These are phyloP conservation scores for Aphaenogaster rudis DNA, from an alignment of 1,140 invertebrate species.

Conservation along the genomic window DNA sequence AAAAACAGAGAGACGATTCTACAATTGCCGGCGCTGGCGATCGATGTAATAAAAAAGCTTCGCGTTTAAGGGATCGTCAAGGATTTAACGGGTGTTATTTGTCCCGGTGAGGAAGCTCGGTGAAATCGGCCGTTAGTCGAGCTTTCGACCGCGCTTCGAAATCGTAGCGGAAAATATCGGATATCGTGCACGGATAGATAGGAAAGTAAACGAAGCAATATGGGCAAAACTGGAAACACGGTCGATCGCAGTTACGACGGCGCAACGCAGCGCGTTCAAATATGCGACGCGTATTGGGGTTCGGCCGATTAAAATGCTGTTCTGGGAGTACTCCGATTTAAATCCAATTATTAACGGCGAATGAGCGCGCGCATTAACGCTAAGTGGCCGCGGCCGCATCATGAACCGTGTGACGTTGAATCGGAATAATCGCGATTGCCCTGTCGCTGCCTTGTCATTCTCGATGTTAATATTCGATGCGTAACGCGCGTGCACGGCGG, in stretches of 20 bases:
- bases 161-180: slow-evolving; percentile 50
- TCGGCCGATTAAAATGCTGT: slow-evolving; percentile 56
- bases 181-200: slow-evolving; percentile 43
- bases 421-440: slow-evolving; percentile 72
- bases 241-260: slow-evolving; percentile 29
- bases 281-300: slow-evolving; percentile 25
- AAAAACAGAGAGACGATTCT: slow-evolving; percentile 33
- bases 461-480: slow-evolving; percentile 34
- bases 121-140: slow-evolving; percentile 42
- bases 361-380: slow-evolving; percentile 49
- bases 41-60: slow-evolving; percentile 25
- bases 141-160: slow-evolving; percentile 24
- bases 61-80: slow-evolving; percentile 32
- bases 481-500: neutral
- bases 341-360: slow-evolving; percentile 69
- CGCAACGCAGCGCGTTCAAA: slow-evolving; percentile 25
- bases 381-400: slow-evolving; percentile 65
- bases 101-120: slow-evolving; percentile 20
- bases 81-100: slow-evolving; percentile 51
- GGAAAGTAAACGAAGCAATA: slow-evolving; percentile 58
- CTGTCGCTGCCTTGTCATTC: slow-evolving; percentile 55
- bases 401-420: slow-evolving; percentile 61
- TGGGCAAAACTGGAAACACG: slow-evolving; percentile 41
- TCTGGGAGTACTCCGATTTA: slow-evolving; percentile 54
- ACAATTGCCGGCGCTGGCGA: slow-evolving; percentile 9